Conservation (phyloP, 1,140 invertebrate species). For the Penaeus chinensis region DNA sequence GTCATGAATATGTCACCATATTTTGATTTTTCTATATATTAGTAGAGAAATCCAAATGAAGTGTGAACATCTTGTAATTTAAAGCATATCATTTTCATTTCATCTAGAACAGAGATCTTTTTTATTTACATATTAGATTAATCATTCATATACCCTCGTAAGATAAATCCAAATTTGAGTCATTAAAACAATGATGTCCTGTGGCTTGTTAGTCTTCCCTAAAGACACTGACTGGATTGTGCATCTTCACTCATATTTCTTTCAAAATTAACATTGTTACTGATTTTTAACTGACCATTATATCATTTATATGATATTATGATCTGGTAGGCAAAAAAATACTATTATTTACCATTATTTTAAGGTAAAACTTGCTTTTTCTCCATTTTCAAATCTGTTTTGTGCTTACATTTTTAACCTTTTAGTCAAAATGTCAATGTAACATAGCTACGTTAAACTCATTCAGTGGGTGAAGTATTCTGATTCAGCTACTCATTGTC, state of each 20-base stretch:
- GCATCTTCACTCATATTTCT: too few species aligned
- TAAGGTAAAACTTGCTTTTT: too few species aligned
- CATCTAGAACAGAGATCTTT: slow-evolving; percentile 11
- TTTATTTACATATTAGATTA: slow-evolving; percentile 40
- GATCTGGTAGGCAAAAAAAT: too few species aligned
- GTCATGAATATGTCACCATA: slow-evolving; percentile 23
- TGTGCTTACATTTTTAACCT: too few species aligned
- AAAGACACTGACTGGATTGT: too few species aligned
- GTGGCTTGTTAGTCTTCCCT: slow-evolving; percentile 27
- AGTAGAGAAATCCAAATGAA: slow-evolving; percentile 50
- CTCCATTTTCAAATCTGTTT: too few species aligned
- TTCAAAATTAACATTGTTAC: too few species aligned
- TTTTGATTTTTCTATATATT: slow-evolving; percentile 55
- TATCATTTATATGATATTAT: too few species aligned
- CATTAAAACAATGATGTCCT: slow-evolving; percentile 27
- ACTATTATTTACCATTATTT: too few species aligned
- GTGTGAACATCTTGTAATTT: slow-evolving; percentile 40
- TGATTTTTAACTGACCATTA: too few species aligned
- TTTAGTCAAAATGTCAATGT: too few species aligned
- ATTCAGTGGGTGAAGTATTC: background rate
- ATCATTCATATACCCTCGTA: slow-evolving; percentile 38
- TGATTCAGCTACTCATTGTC: slow-evolving; percentile 2
- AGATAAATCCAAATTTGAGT: background rate
- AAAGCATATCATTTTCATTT: slow-evolving; percentile 48
- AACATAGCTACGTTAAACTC: too few species aligned